A percentile compares a stretch with the other conserved stretches of the same genome.
phyloP scores from a whole-genome alignment of 1,140 invertebrate genomes.

The Catajapyx aquilonaris region DNA sequence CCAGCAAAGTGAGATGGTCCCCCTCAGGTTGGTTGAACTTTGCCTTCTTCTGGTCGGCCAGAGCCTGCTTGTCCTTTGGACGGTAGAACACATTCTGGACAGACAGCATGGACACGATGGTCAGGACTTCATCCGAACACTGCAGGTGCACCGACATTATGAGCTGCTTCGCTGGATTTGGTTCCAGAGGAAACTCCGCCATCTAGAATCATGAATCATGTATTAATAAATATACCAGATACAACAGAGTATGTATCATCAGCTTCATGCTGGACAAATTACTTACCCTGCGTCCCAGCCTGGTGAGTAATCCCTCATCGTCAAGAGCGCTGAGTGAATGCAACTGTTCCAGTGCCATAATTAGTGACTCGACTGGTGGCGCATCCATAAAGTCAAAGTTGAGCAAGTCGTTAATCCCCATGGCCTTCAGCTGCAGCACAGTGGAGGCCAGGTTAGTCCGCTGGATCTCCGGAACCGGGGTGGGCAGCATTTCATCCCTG shows the following conservation, averaged over 20 bases:
- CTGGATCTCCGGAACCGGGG: constrained; percentile 98
- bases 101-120: constrained; percentile 96
- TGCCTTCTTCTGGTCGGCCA: constrained; percentile 97
- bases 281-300: constrained; percentile 65
- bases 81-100: constrained; percentile 98
- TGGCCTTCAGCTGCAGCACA: constrained; percentile 87
- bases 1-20: constrained; percentile 91
- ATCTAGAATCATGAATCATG: constrained; percentile 38
- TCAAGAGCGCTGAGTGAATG: constrained; percentile 94
- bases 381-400: constrained; percentile 99
- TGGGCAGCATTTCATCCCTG: constrained; percentile 94
- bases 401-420: constrained; percentile 99
- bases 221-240: no score
- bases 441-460: constrained; percentile 93
- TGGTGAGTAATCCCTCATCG: constrained; percentile 84
- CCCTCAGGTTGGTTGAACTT: constrained; percentile 98
- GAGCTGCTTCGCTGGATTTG: constrained; percentile 95
- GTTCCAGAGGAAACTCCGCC: constrained; percentile 98
- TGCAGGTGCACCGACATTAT: constrained; percentile 98
- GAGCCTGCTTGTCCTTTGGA: constrained; percentile 88
- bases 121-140: constrained; percentile 95
- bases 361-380: constrained; percentile 87
- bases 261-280: no score
- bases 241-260: no score
- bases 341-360: constrained; percentile 91